A percentile compares a stretch with the other conserved stretches of the same genome.
Conservation (phyloP, 92 coral and sea anemone genomes). For the Muricea muricata region DNA sequence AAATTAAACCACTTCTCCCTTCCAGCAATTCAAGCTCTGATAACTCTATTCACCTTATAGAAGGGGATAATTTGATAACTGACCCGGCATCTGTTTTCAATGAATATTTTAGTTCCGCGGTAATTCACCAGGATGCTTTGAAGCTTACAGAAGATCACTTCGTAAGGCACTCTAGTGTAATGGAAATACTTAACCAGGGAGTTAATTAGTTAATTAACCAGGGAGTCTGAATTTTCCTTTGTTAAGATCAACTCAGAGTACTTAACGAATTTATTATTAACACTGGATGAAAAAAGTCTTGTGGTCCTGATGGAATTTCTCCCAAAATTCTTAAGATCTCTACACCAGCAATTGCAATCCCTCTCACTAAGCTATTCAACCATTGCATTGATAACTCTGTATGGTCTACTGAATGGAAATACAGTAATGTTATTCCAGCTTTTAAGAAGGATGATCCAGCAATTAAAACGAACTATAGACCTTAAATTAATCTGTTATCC, state of each 20-base stretch:
- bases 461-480: constrained; percentile 21
- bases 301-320: constrained; percentile 2
- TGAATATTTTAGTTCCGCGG: neutral
- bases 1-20: constrained; percentile 55
- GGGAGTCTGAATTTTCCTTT: neutral
- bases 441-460: constrained; percentile 46
- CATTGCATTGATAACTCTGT: neutral
- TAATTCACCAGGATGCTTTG: neutral
- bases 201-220: too few relatives aligned
- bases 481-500: constrained; percentile 46
- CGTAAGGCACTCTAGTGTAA: neutral
- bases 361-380: constrained; percentile 40
- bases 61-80: constrained; percentile 49
- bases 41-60: constrained; percentile 22
- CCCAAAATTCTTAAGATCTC: constrained; percentile 41
- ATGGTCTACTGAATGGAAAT: constrained; percentile 47
- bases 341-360: constrained; percentile 36
- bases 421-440: constrained; percentile 44
- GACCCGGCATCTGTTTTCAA: constrained; percentile 22
- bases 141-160: neutral
- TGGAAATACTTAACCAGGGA: neutral
- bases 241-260: neutral
- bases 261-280: neutral
- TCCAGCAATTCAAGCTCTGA: constrained; percentile 20
- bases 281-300: neutral